Percentiles rank a stretch among this genome's conserved stretches.
phyloP scores from a whole-genome alignment of 2,797 vertebrate species.

The Chelon auratus region DNA sequence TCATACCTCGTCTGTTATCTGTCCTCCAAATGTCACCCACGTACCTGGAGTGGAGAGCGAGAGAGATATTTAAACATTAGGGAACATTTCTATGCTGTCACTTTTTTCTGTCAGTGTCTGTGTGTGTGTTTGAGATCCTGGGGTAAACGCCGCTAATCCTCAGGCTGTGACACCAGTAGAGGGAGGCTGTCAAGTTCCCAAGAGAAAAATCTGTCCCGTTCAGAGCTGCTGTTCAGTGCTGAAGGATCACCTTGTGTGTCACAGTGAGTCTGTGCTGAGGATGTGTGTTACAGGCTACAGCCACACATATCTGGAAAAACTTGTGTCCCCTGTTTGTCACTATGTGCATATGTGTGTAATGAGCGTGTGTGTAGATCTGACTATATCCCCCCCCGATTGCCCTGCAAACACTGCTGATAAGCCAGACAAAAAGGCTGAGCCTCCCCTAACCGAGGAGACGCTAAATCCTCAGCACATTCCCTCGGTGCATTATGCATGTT shows the following conservation, averaged over 20 bases:
- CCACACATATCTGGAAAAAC: constrained; percentile 19
- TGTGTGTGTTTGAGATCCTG: constrained; percentile 36
- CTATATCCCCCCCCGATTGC: constrained; percentile 19
- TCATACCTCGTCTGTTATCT: constrained; percentile 96
- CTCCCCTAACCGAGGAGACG: constrained; percentile 22
- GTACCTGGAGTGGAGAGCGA: constrained; percentile 85
- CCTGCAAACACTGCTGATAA: constrained; percentile 28
- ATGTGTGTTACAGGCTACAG: constrained; percentile 7
- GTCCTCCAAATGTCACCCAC: constrained; percentile 98
- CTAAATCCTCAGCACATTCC: constrained; percentile 45
- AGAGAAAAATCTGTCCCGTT: constrained; percentile 43
- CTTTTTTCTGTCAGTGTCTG: constrained; percentile 9
- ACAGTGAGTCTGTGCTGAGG: no score
- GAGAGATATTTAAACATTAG: constrained; percentile 38
- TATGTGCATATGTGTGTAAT: constrained; percentile 1
- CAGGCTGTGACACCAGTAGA: constrained; percentile 25
- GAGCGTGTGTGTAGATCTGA: constrained; percentile 16
- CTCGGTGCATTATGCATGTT: constrained; percentile 54
- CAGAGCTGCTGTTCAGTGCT: constrained; percentile 19
- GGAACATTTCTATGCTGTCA: constrained; percentile 23
- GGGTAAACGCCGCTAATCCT: constrained; percentile 54
- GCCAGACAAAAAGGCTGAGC: constrained; percentile 49
- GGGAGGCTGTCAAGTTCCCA: constrained; percentile 35
- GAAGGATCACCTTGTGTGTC: constrained; percentile 35
- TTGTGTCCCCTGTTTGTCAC: not conserved